These are phyloP conservation scores for Apostichopus californicus DNA, from an alignment of 35 echinoderm and acorn worm genomes.

Conservation along the genomic window DNA sequence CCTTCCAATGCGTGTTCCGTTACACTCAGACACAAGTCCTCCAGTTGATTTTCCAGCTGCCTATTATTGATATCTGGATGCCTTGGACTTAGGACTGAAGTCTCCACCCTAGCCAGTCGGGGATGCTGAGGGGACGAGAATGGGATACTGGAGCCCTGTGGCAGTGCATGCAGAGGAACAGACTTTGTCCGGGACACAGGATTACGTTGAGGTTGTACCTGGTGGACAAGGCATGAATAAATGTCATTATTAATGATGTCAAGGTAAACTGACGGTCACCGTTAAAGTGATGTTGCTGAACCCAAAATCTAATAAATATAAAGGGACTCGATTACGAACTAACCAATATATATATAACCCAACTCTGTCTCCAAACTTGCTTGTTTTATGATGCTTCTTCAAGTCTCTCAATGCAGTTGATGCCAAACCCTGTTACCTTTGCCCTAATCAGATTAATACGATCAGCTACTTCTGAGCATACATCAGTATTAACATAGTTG, in stretches of 20 bases:
- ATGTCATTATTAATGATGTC: background rate
- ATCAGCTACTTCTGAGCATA: too few species aligned
- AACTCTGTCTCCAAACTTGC: too few species aligned
- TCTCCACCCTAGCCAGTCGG: conserved; percentile 54
- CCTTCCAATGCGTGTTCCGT: conserved; percentile 89
- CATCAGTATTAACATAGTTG: too few species aligned
- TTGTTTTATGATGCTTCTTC: too few species aligned
- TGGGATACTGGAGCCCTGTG: conserved; percentile 57
- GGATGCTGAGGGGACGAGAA: conserved; percentile 39
- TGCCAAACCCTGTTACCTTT: too few species aligned
- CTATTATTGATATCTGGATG: conserved; percentile 87
- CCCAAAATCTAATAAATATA: background rate
- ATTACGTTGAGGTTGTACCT: conserved; percentile 4
- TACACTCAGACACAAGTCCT: conserved; percentile 83
- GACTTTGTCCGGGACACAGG: conserved; percentile 83
- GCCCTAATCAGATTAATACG: background rate
- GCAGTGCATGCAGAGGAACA: conserved; percentile 58
- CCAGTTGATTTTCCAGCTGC: conserved; percentile 50
- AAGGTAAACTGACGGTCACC: background rate
- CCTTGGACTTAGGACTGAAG: conserved; percentile 40
- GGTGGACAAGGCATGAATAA: background rate
- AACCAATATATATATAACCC: background rate
- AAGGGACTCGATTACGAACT: background rate
- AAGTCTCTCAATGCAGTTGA: too few species aligned
- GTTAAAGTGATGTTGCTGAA: background rate